A percentile compares a stretch with the other conserved stretches of the same genome.
phyloP scores from a whole-genome alignment of 2,888 invertebrate genomes.

The Muschampia plurimacula region DNA sequence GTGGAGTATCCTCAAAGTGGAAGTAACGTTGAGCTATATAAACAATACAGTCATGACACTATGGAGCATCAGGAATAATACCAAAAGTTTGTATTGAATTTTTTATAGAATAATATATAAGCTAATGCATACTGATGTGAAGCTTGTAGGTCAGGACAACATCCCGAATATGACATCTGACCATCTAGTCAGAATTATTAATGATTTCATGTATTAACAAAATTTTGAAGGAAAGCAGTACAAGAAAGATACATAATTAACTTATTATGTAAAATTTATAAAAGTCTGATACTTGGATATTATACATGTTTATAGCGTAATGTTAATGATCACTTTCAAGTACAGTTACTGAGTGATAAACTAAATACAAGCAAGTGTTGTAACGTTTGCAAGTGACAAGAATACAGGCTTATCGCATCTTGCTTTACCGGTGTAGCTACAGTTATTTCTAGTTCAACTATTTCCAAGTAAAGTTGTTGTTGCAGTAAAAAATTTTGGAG shows the following conservation, averaged over 20 bases:
- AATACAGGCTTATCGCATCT: background rate
- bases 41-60: no score
- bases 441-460: slow-evolving; percentile 10
- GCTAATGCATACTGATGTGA: no score
- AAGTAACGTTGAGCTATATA: no score
- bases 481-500: no score
- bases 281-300: background rate
- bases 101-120: no score
- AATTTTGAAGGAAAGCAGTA: background rate
- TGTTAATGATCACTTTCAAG: background rate
- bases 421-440: slow-evolving; percentile 3
- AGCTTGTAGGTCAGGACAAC: no score
- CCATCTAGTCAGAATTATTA: no score
- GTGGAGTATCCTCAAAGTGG: no score
- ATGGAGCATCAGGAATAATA: no score
- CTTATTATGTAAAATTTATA: background rate
- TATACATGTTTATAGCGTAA: background rate
- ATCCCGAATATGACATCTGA: no score
- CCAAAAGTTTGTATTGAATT: no score
- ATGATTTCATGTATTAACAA: background rate
- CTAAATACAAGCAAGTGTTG: slow-evolving; percentile 11
- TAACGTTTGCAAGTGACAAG: slow-evolving; percentile 15
- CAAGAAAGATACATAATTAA: background rate
- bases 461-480: background rate
- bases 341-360: background rate